phyloP scores from a whole-genome alignment of 2,113 vertebrate genomes.

The Myrmecophaga tridactyla region DNA sequence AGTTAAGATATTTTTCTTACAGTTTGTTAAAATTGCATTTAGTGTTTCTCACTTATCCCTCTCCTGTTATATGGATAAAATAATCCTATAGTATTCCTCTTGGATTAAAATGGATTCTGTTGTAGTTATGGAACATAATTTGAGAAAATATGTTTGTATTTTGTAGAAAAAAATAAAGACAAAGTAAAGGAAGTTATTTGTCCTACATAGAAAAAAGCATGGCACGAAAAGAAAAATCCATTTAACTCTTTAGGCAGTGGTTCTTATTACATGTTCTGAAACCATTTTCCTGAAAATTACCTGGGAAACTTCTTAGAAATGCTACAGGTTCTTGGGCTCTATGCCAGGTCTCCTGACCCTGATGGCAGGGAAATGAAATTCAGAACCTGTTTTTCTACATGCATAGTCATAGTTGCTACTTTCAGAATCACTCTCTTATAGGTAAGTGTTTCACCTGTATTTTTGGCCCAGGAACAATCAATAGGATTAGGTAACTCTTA shows the following conservation, averaged over 20 bases:
- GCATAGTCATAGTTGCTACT: slow-evolving; percentile 3
- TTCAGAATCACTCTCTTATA: not conserved
- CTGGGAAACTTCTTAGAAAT: slow-evolving; percentile 46
- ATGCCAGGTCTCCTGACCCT: not conserved
- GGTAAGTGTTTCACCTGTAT: not conserved
- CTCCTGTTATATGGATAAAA: not conserved
- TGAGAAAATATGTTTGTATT: not conserved
- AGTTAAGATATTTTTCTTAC: slow-evolving; percentile 20
- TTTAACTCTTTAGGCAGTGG: slow-evolving; percentile 2
- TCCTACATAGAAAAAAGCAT: slow-evolving; percentile 1
- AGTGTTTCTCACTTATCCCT: not conserved
- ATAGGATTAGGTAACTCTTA: not conserved
- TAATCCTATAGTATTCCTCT: not conserved
- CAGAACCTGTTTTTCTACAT: slow-evolving; percentile 40
- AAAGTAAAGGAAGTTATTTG: not conserved
- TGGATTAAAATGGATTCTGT: not conserved
- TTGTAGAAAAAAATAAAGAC: not conserved
- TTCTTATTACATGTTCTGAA: slow-evolving; percentile 6
- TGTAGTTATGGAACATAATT: slow-evolving; percentile 1
- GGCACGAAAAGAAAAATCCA: slow-evolving; percentile 8
- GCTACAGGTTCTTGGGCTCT: not conserved
- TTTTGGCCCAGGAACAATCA: not conserved
- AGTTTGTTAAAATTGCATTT: not conserved
- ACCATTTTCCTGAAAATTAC: slow-evolving; percentile 32
- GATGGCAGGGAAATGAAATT: slow-evolving; percentile 21